These are phyloP conservation scores for Ormyrus pomaceus DNA, from an alignment of 2,888 invertebrate genomes.

Conservation along the genomic window DNA sequence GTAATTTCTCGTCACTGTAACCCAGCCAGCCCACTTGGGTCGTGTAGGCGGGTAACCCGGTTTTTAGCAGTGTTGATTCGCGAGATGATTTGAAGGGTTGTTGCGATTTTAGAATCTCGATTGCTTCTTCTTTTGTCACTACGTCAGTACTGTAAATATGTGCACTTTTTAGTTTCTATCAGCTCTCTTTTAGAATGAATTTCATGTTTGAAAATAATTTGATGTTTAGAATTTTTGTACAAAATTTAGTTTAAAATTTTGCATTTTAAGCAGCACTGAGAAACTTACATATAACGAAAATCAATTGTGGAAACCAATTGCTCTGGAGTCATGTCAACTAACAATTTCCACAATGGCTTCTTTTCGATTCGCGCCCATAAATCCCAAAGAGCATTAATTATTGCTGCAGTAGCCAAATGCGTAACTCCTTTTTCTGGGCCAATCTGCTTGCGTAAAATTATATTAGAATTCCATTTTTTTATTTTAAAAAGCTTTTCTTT, in stretches of 20 bases:
- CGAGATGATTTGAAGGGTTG: conserved; percentile 79
- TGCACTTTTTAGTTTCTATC: no score
- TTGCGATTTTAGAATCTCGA: conserved; percentile 81
- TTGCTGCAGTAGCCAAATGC: conserved; percentile 91
- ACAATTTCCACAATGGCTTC: conserved; percentile 91
- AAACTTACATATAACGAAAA: conserved; percentile 83
- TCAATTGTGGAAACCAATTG: conserved; percentile 90
- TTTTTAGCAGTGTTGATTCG: conserved; percentile 79
- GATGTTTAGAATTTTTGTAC: no score
- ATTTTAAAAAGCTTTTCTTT: no score
- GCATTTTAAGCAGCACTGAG: no score
- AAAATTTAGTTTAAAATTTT: no score
- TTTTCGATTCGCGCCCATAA: conserved; percentile 90
- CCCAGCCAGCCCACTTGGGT: conserved; percentile 94
- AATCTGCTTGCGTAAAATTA: conserved; percentile 77
- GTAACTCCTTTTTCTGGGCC: conserved; percentile 95
- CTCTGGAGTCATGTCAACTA: conserved; percentile 90
- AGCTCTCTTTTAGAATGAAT: no score
- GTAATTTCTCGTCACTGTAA: conserved; percentile 86
- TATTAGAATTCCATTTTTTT: not conserved
- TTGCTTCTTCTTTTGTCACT: conserved; percentile 88
- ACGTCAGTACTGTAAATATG: conserved; percentile 83
- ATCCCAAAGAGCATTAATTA: conserved; percentile 95
- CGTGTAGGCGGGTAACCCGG: conserved; percentile 92
- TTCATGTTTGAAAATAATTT: no score